Conservation (phyloP, 1,140 invertebrate genomes). For the Aphelenchoides besseyi region DNA sequence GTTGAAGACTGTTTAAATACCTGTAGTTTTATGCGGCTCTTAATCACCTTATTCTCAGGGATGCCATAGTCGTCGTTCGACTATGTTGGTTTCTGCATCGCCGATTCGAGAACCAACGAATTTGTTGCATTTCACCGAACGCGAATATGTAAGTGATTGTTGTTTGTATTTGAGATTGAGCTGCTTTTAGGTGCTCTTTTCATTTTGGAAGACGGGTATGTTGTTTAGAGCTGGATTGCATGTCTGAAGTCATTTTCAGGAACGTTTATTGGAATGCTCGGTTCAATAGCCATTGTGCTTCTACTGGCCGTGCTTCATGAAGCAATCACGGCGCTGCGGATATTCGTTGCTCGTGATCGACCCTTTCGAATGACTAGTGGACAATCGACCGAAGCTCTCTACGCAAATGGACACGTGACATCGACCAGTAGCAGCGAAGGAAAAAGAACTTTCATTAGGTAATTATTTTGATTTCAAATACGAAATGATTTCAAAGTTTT, state of each 20-base stretch:
- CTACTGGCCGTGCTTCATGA: slow-evolving; percentile 4
- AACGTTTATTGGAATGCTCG: slow-evolving; percentile 5
- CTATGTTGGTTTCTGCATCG: neutral
- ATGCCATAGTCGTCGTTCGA: neutral
- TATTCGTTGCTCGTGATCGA: neutral
- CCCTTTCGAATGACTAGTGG: neutral
- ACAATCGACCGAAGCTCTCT: neutral
- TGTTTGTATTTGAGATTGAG: neutral
- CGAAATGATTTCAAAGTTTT: neutral
- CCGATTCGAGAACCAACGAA: slow-evolving; percentile 13
- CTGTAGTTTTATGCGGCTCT: too few relatives aligned
- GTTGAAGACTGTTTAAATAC: too few relatives aligned
- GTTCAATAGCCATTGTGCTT: neutral
- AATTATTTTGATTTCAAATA: neutral
- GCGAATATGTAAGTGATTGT: slow-evolving; percentile 12
- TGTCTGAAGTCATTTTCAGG: too few relatives aligned
- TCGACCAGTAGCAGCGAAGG: neutral
- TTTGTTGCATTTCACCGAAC: slow-evolving; percentile 15
- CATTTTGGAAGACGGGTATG: slow-evolving; percentile 3
- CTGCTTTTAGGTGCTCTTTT: neutral
- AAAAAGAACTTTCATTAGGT: neutral
- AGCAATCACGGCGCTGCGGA: neutral
- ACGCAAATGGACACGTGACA: neutral
- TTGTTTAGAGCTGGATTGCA: too few relatives aligned
- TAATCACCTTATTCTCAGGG: too few relatives aligned